Evolutionary conservation across 2,888 invertebrate species (phyloP).

Genomic region (Acronicta aceris): DNA sequence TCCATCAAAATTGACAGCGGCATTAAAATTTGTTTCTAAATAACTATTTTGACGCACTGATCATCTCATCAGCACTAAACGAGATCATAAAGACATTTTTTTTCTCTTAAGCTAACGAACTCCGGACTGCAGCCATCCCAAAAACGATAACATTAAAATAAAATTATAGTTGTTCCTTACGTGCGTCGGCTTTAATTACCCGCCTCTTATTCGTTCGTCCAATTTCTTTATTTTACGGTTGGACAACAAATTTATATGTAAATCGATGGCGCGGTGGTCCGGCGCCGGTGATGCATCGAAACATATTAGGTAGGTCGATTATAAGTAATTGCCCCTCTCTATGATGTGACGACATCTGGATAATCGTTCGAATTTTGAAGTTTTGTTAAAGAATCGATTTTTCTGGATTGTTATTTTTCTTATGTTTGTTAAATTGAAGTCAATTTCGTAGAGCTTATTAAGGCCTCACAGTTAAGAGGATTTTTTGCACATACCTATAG

Average conservation of each 20-base stretch:
- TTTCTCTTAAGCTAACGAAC: constrained; percentile 67
- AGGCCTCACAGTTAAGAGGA: too few species aligned
- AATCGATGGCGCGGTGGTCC: constrained; percentile 85
- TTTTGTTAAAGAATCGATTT: not conserved
- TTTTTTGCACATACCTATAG: too few species aligned
- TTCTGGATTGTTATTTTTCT: not conserved
- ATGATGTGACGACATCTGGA: constrained; percentile 58
- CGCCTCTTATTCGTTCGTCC: constrained; percentile 76
- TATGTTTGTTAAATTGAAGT: not conserved
- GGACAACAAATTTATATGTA: constrained; percentile 87
- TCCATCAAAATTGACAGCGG: constrained; percentile 45
- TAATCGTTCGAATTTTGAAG: constrained; percentile 39
- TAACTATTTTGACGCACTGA: constrained; percentile 56
- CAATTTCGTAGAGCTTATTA: too few species aligned
- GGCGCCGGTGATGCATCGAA: constrained; percentile 65
- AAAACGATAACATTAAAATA: constrained; percentile 77
- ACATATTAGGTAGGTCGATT: constrained; percentile 70
- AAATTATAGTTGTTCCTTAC: constrained; percentile 79
- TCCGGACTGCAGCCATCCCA: constrained; percentile 48
- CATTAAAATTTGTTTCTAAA: constrained; percentile 42
- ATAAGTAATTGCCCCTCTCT: constrained; percentile 70
- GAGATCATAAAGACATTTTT: constrained; percentile 59
- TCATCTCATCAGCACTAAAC: constrained; percentile 57
- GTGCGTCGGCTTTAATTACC: constrained; percentile 82
- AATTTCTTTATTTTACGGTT: constrained; percentile 88